Conservation (phyloP, 1,140 invertebrate species). For the Cheumatopsyche charites region DNA sequence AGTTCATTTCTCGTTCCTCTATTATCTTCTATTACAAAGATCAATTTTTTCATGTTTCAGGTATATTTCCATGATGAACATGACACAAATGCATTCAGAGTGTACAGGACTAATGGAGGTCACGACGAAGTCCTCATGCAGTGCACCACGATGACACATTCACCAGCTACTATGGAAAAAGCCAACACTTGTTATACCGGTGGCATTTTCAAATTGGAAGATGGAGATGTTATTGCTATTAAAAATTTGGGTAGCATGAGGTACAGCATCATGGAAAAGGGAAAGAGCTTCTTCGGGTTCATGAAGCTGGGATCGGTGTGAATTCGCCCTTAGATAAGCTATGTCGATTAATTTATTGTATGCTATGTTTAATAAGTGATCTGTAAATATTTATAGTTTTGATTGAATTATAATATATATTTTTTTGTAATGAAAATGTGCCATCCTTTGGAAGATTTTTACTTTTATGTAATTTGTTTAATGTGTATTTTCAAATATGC, state of each 20-base stretch:
- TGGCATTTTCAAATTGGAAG: slow-evolving; percentile 66
- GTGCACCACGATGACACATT: slow-evolving; percentile 64
- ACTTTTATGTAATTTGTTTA: too few relatives aligned
- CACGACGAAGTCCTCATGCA: slow-evolving; percentile 61
- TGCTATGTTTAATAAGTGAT: too few relatives aligned
- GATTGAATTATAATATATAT: too few relatives aligned
- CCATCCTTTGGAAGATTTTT: too few relatives aligned
- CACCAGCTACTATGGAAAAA: slow-evolving; percentile 54
- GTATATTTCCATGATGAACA: slow-evolving; percentile 71
- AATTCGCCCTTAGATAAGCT: too few relatives aligned
- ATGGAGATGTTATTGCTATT: slow-evolving; percentile 69
- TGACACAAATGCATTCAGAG: slow-evolving; percentile 67
- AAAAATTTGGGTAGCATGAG: slow-evolving; percentile 71
- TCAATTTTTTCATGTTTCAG: slow-evolving; percentile 49
- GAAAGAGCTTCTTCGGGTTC: slow-evolving; percentile 81
- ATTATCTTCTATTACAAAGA: too few relatives aligned
- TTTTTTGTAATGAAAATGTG: too few relatives aligned
- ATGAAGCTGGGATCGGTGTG: slow-evolving; percentile 55
- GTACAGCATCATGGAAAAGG: slow-evolving; percentile 72
- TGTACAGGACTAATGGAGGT: slow-evolving; percentile 61
- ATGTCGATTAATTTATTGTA: too few relatives aligned
- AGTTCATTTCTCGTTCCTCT: too few relatives aligned
- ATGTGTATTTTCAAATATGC: too few relatives aligned
- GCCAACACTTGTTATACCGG: slow-evolving; percentile 76
- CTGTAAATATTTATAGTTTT: not conserved